Evolutionary conservation across 2,113 vertebrate genomes (phyloP).

Genomic region (Isichthys henryi): DNA sequence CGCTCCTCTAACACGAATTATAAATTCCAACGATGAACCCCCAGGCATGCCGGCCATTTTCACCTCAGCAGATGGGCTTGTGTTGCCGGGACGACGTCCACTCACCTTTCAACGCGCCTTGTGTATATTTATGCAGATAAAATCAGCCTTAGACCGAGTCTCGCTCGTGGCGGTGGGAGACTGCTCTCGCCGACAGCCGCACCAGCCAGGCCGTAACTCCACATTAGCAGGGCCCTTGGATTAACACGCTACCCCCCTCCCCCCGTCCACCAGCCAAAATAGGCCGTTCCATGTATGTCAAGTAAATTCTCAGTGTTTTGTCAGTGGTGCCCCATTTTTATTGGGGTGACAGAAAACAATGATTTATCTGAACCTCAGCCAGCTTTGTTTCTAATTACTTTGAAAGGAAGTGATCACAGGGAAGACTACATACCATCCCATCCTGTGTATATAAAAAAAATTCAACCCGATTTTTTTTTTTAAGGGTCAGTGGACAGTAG

Average conservation of each 20-base stretch:
- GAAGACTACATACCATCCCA: background rate
- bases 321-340: background rate
- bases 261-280: background rate
- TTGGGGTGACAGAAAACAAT: background rate
- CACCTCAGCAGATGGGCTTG: background rate
- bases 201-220: background rate
- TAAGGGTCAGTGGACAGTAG: background rate
- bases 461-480: background rate
- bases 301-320: background rate
- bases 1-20: background rate
- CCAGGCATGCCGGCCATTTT: background rate
- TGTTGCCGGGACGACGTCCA: background rate
- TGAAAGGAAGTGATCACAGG: background rate
- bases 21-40: background rate
- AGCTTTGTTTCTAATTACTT: background rate
- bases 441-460: background rate
- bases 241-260: background rate
- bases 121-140: background rate
- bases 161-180: background rate
- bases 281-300: background rate
- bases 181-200: background rate
- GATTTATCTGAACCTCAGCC: background rate
- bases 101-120: background rate
- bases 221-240: background rate
- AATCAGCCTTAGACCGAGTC: background rate